Evolutionary conservation across 1,140 invertebrate genomes (phyloP).

Genomic region (Helicorthomorpha holstii): DNA sequence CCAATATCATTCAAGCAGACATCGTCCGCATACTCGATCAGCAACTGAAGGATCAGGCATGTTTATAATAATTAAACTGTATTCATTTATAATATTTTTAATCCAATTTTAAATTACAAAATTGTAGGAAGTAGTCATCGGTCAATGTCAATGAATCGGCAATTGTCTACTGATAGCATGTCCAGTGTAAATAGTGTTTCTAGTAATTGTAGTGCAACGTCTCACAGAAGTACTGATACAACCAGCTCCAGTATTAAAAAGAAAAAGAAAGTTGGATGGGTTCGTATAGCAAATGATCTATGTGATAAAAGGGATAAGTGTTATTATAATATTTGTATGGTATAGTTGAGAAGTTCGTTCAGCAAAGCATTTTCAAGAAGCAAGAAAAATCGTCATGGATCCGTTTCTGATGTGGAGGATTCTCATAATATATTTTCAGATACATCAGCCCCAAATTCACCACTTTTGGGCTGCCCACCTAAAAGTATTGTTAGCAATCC

Average conservation of each 20-base stretch:
- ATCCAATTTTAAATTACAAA: no score
- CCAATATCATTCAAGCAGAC: no score
- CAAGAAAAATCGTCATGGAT: conserved; percentile 43
- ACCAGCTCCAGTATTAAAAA: conserved; percentile 52
- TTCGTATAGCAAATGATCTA: no score
- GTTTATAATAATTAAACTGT: no score
- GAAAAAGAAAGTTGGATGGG: conserved; percentile 85
- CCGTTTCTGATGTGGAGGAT: conserved; percentile 43
- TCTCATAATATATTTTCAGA: conserved; percentile 23
- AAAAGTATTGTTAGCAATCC: conserved; percentile 16
- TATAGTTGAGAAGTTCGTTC: conserved; percentile 78
- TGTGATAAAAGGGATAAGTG: no score
- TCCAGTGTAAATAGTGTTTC: conserved; percentile 62
- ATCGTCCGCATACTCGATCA: no score
- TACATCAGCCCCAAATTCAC: conserved; percentile 29
- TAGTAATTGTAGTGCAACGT: conserved; percentile 38
- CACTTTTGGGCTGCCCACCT: conserved; percentile 19
- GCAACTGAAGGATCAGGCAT: no score
- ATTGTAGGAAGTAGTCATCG: no score
- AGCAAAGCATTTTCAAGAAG: conserved; percentile 87
- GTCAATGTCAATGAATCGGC: no score
- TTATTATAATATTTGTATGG: not conserved
- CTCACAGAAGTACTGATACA: conserved; percentile 15
- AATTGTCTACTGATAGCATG: conserved; percentile 76
- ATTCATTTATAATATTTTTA: no score